Evolutionary conservation across 2,113 vertebrate genomes (phyloP).

Genomic region (Cromileptes altivelis): DNA sequence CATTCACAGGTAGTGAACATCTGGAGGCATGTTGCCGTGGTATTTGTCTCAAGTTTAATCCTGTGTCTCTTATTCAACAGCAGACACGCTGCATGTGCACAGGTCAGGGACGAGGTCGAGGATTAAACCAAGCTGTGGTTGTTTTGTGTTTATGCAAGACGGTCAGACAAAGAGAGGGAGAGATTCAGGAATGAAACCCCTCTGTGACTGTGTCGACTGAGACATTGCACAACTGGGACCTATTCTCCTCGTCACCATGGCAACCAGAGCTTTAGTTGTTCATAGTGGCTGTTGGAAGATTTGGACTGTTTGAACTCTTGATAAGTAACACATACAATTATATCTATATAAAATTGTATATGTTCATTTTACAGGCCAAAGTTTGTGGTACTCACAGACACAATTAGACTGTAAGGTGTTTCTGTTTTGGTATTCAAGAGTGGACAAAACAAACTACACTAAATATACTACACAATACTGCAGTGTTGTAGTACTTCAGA

Average conservation of each 20-base stretch:
- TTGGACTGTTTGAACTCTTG: conserved; percentile 35
- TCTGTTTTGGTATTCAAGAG: not conserved
- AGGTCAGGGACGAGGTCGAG: not conserved
- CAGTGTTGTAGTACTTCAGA: too few relatives aligned
- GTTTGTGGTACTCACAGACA: not conserved
- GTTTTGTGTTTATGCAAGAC: conserved; percentile 15
- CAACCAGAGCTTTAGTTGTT: conserved; percentile 64
- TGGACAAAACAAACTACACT: not conserved
- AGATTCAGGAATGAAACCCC: conserved; percentile 51
- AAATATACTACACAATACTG: not conserved
- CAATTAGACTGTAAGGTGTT: not conserved
- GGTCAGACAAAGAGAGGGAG: conserved; percentile 26
- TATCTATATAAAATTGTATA: not conserved
- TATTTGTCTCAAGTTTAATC: not conserved
- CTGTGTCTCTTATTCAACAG: not conserved
- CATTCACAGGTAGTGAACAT: not conserved
- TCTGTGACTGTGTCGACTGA: conserved; percentile 54
- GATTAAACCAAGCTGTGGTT: conserved; percentile 6
- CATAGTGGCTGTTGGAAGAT: conserved; percentile 38
- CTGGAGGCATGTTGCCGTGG: not conserved
- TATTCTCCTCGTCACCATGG: conserved; percentile 70
- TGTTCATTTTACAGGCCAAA: not conserved
- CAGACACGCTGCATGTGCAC: not conserved
- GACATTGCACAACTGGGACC: conserved; percentile 69
- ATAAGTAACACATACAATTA: too few relatives aligned